phyloP scores from a whole-genome alignment of 2,797 vertebrate genomes.

The Lepidocolaptes lacrymiger region DNA sequence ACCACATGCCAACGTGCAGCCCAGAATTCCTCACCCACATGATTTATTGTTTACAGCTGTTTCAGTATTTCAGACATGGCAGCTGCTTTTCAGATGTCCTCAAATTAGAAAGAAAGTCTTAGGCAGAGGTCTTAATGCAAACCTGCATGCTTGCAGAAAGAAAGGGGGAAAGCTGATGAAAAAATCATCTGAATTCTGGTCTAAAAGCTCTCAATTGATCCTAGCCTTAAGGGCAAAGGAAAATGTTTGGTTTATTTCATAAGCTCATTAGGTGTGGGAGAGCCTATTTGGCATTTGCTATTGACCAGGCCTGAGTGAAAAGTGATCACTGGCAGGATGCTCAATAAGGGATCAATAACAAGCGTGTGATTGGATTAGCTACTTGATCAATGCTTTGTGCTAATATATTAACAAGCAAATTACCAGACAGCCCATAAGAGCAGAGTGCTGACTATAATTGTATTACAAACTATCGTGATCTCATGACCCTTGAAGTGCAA shows the following conservation, averaged over 20 bases:
- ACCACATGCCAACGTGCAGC: constrained; percentile 84
- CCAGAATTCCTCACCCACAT: constrained; percentile 82
- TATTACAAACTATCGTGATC: constrained; percentile 79
- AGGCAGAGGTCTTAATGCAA: constrained; percentile 72
- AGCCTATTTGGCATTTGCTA: constrained; percentile 88
- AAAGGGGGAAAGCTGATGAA: constrained; percentile 77
- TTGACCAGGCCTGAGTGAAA: constrained; percentile 86
- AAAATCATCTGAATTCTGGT: constrained; percentile 89
- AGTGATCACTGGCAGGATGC: constrained; percentile 89
- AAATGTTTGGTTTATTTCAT: constrained; percentile 96
- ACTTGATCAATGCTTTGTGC: constrained; percentile 91
- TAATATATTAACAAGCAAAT: constrained; percentile 99
- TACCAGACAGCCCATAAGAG: constrained; percentile 82
- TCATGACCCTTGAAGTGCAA: constrained; percentile 77
- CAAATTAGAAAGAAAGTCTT: constrained; percentile 75
- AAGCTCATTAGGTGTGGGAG: constrained; percentile 94
- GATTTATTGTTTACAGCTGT: constrained; percentile 96
- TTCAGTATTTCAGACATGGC: constrained; percentile 82
- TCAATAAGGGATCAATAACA: constrained; percentile 91
- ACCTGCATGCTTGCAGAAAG: constrained; percentile 68
- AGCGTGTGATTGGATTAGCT: constrained; percentile 93
- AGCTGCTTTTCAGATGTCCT: constrained; percentile 89
- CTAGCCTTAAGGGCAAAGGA: constrained; percentile 85
- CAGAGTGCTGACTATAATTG: constrained; percentile 80
- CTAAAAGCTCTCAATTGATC: constrained; percentile 90